Percentiles rank a stretch among this genome's conserved stretches.
Evolutionary conservation across 2,888 invertebrate genomes (phyloP).

Genomic region (Rambutsinella grinnellia): DNA sequence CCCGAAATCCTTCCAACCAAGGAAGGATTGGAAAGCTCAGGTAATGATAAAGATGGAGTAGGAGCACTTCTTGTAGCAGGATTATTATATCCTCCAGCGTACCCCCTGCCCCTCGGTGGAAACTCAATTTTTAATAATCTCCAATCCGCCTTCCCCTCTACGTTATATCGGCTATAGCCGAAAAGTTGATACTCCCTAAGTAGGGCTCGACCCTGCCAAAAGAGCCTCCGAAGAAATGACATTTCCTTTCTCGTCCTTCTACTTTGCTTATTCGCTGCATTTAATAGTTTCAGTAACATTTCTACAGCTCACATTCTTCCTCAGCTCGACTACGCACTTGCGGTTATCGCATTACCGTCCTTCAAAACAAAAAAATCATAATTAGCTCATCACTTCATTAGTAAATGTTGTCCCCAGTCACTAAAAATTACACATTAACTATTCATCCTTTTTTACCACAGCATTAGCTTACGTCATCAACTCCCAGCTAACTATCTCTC

Average conservation of each 20-base stretch:
- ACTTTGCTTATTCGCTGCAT: constrained; percentile 48
- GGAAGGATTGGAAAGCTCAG: constrained; percentile 32
- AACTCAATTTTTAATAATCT: constrained; percentile 58
- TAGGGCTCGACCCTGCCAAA: constrained; percentile 61
- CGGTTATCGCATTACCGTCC: too few relatives aligned
- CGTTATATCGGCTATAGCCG: constrained; percentile 47
- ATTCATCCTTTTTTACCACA: too few relatives aligned
- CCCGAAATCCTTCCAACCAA: constrained; percentile 26
- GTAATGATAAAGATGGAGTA: constrained; percentile 42
- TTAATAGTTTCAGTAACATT: constrained; percentile 39
- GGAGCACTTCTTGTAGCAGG: constrained; percentile 31
- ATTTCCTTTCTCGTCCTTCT: constrained; percentile 57
- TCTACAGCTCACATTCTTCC: constrained; percentile 21
- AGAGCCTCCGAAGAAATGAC: constrained; percentile 60
- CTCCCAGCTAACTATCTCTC: too few relatives aligned
- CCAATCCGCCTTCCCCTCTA: constrained; percentile 34
- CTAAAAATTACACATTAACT: too few relatives aligned
- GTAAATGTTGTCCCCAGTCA: too few relatives aligned
- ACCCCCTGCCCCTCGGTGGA: constrained; percentile 35
- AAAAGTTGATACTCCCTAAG: constrained; percentile 56
- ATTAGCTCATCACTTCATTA: too few relatives aligned
- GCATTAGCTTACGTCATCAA: too few relatives aligned
- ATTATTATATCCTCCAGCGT: constrained; percentile 37
- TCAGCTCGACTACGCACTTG: background rate
- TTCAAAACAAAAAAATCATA: too few relatives aligned